A percentile compares a stretch with the other conserved stretches of the same genome.
These are phyloP conservation scores for Sylvietta virens DNA, from an alignment of 2,113 vertebrate species.

Conservation along the genomic window DNA sequence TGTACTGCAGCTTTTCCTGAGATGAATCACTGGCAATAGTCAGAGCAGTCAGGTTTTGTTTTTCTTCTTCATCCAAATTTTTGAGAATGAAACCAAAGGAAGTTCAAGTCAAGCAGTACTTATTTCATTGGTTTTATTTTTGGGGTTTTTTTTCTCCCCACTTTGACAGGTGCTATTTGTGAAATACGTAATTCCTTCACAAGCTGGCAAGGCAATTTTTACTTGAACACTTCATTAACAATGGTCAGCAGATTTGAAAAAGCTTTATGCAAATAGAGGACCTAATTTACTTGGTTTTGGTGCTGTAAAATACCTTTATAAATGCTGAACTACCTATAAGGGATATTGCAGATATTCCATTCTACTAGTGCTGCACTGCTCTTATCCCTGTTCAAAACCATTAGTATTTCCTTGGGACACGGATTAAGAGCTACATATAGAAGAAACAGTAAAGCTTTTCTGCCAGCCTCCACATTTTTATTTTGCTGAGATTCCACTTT, in stretches of 20 bases:
- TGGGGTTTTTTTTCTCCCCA: rapidly evolving
- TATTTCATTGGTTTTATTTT: neutral
- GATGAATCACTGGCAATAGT: neutral
- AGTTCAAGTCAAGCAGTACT: neutral
- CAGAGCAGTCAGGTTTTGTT: neutral
- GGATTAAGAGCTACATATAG: neutral
- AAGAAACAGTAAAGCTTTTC: neutral
- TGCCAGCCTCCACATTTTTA: neutral
- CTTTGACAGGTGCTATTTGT: neutral
- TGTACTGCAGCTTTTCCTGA: neutral
- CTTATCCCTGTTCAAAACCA: neutral
- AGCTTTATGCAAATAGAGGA: neutral
- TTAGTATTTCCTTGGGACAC: neutral
- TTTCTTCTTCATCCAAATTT: neutral
- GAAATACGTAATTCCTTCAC: neutral
- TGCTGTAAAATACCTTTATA: neutral
- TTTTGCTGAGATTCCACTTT: neutral
- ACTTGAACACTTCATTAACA: neutral
- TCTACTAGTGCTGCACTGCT: neutral
- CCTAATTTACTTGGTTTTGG: neutral
- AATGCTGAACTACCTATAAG: neutral
- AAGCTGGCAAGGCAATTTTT: neutral
- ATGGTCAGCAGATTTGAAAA: neutral
- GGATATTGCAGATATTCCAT: neutral
- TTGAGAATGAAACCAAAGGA: neutral